Base-by-base conservation (phyloP, 2,797 vertebrate species). In the Benthosema pterotum region DNA sequence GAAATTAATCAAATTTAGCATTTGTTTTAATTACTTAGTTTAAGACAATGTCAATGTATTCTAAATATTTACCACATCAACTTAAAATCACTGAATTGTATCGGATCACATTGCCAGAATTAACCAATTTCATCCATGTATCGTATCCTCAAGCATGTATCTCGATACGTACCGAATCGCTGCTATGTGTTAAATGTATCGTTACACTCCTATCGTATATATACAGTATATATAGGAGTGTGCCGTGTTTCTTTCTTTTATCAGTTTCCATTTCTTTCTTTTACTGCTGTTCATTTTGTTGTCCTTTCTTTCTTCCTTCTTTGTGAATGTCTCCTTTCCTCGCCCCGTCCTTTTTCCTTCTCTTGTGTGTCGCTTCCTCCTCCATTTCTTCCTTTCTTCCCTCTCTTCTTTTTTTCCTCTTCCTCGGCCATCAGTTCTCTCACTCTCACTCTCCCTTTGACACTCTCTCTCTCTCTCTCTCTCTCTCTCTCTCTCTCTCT, bases 401-500 rank as follows among this genome's bases (percentile, higher is more conserved):
- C 45, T 57, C 67, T 57, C 22, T 52, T 43, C 43, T 51, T 22
- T 42, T 56, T 13, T 32, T 54, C 51, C 32, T 71, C 58, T 57
- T 22, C 63, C 43, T 55, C n/a, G 59, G 54, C 57, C 47, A 42
- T 48, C 11, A 47, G 55, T 58, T 28, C n/a, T 16, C 63, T 22
- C 32, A 57, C 48, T 32, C 52, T 9, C 9, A 11, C 42, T 46
- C 42, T 22, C 28, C 65, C 45, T n/a, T n/a, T 59, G 22, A 25
- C 22, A 22, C 22, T 25, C 60, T 60, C 18, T 42, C 56, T 38
- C 56, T 45, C 49, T 50, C 38, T 13, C 70, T 63, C 47, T 71
- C 69, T 50, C 74, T 62, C 18, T 67, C 59, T 57, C 64, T 15
- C 69, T 25, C 17, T 43, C n/a, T 5, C 11, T 9, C 3, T 17